Evolutionary conservation across 2,888 invertebrate species (phyloP), one percentile per base, ranked within the genome.

Genomic region (Phengaris arion): DNA sequence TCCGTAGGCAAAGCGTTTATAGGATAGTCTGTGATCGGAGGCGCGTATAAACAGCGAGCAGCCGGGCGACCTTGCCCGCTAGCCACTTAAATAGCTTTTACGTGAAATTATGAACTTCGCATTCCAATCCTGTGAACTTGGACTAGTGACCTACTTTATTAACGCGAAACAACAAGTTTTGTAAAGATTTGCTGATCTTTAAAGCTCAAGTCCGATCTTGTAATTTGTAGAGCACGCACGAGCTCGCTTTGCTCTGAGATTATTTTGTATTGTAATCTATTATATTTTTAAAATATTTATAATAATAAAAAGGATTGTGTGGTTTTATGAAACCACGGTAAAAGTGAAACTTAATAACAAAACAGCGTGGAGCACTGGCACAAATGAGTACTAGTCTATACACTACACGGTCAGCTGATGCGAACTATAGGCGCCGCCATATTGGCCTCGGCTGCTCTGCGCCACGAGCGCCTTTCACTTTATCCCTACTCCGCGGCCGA

Each of bases 31-130:
- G 72, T 22, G 72, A 54, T 54, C 54, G 35, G 72, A 72, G 52
- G 6, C 54, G 51, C 72, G 54, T 72, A 54, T 35, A 72, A 52
- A 22, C 52, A 8, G 54, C 52, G 15, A 7, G 72, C 13, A 72
- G 22, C 52, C 69, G 7, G n/a, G n/a, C 70, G 70, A n/a, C 70
- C 72, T 72, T 72, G 72, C 35, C 35, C 35, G 2, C 35, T 45
- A 52, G 13, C 35, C 35, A 35, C 35, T 72, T 3, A 3, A 35
- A 72, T 45, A 72, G 52, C 52, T 54, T 51, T 70, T 70, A 22
- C 70, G 70, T 70, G 70, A 51, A 69, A 48, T 12, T 52, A 54
- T 64, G 64, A 64, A 64, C 48, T 72, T 72, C 54, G 52, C 72
- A 72, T 72, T 72, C 72, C 54, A 52, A 51, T 52, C 10, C 48